Percentiles rank a stretch among this genome's conserved stretches.
Evolutionary conservation across 2,888 invertebrate species (phyloP).

Genomic region (Agrochola lota): DNA sequence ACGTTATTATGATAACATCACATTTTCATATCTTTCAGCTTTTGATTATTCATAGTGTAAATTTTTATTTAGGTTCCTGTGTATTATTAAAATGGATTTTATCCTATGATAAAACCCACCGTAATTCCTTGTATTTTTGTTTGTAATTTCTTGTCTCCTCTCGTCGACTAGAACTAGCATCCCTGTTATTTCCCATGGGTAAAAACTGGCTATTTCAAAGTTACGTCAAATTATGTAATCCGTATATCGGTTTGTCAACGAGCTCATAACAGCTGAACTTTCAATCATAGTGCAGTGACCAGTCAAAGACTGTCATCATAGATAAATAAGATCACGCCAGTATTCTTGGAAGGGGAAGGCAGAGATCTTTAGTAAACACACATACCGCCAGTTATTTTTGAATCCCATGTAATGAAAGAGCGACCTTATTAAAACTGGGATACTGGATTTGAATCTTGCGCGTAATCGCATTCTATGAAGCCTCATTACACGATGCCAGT

Average conservation of each 20-base stretch:
- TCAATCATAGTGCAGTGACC: background rate
- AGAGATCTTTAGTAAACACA: background rate
- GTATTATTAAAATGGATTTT: background rate
- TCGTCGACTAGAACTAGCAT: background rate
- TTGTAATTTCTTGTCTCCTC: background rate
- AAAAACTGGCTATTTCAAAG: slow-evolving; percentile 11
- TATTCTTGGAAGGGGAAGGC: background rate
- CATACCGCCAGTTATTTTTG: too few species aligned
- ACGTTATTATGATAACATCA: background rate
- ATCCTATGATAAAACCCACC: background rate
- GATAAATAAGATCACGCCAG: background rate
- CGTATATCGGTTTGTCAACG: background rate
- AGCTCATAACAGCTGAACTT: background rate
- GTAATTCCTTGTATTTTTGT: background rate
- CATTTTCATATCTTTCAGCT: background rate
- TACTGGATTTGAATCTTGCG: background rate
- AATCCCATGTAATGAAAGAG: too few species aligned
- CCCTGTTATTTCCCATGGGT: slow-evolving; percentile 25
- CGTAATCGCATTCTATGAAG: background rate
- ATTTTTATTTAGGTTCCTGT: too few species aligned
- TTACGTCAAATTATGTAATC: slow-evolving; percentile 1
- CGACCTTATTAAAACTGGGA: too few species aligned
- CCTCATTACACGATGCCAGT: background rate
- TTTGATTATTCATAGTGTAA: background rate
- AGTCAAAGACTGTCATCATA: background rate